phyloP scores from a whole-genome alignment of 2,888 invertebrate genomes.

The Lepidocyrtoides sp. region DNA sequence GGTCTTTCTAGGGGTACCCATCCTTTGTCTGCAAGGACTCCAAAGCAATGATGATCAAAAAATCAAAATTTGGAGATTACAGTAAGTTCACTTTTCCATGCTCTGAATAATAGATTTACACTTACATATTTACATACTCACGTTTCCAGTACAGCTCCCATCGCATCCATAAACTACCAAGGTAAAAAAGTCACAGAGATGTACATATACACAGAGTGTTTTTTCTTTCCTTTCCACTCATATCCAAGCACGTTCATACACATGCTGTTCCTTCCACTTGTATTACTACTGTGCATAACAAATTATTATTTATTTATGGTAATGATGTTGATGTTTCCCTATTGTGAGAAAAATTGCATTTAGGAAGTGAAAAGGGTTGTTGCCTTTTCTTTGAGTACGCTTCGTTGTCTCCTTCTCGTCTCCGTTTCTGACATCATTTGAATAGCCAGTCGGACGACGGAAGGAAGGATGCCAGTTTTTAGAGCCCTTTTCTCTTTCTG shows the following conservation, averaged over 20 bases:
- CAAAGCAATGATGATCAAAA: constrained; percentile 49
- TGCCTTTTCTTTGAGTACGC: constrained; percentile 26
- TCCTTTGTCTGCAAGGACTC: constrained; percentile 66
- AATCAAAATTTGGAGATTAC: constrained; percentile 55
- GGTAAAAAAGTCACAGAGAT: background rate
- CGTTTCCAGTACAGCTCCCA: background rate
- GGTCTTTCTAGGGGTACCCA: constrained; percentile 73
- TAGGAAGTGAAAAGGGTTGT: constrained; percentile 36
- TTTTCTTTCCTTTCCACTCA: background rate
- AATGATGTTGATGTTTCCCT: constrained; percentile 31
- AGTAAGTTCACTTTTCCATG: constrained; percentile 38
- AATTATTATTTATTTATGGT: constrained; percentile 51
- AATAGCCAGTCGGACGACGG: background rate
- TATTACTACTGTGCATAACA: background rate
- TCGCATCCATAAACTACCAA: background rate
- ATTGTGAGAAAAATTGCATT: constrained; percentile 28
- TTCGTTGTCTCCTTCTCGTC: constrained; percentile 20
- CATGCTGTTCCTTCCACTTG: background rate
- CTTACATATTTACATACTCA: background rate
- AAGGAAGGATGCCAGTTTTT: constrained; percentile 29
- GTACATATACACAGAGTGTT: background rate
- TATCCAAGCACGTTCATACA: background rate
- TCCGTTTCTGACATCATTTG: constrained; percentile 42
- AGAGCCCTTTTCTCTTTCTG: background rate
- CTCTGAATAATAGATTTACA: background rate